Evolutionary conservation across 2,797 vertebrate species (phyloP).

Genomic region (Hypotaenidia okinawae): DNA sequence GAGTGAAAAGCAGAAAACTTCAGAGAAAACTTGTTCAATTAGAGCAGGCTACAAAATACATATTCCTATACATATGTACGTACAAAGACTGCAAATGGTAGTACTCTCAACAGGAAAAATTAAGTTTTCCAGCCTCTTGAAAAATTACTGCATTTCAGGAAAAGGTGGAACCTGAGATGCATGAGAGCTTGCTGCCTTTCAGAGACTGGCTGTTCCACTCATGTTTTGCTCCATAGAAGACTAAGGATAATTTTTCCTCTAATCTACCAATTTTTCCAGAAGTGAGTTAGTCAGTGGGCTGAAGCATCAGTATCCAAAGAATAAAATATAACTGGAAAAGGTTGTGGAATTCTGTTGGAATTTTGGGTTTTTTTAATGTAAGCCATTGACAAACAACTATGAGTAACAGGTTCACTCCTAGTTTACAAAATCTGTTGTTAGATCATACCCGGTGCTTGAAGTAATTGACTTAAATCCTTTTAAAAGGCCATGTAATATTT

Average conservation of each 20-base stretch:
- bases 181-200: background rate
- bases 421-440: background rate
- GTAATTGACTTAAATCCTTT: background rate
- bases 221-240: accelerated
- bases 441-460: background rate
- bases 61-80: background rate
- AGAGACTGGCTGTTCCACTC: background rate
- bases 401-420: background rate
- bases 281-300: background rate
- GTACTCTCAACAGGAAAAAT: background rate
- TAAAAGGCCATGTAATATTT: background rate
- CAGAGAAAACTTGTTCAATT: background rate
- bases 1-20: background rate
- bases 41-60: background rate
- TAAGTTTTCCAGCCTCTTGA: background rate
- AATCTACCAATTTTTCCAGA: background rate
- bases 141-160: background rate
- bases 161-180: background rate
- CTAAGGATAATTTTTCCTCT: background rate
- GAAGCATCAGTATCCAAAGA: background rate
- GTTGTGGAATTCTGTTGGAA: background rate
- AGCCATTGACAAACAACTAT: background rate
- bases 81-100: background rate
- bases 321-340: background rate
- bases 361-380: background rate